Evolutionary conservation across 1,140 invertebrate species (phyloP), one percentile per base, ranked within the genome.

Genomic region (Antheraea pernyi): DNA sequence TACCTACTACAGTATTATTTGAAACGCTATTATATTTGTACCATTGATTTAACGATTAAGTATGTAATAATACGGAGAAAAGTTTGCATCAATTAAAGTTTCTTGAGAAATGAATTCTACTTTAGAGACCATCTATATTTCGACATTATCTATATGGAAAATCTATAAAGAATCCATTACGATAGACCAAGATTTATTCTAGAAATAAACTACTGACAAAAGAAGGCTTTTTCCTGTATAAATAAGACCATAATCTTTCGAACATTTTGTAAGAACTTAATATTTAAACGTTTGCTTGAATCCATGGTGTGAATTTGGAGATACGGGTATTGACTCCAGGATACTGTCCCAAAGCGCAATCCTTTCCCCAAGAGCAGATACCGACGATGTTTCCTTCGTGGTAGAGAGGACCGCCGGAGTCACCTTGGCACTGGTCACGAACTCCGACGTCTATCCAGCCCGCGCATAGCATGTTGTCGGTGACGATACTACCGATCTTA

Each of bases 321-420:
- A 79, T 75, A 22, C 73, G 77, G 46, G 69, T 68, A 62, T 77
- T 77, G 16, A 94, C 88, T 6, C 93, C 93, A 10, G 93, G 93
- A 71, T 83, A 93, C 3, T 78, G 72, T 6, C 82, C 60, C 18
- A 76, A 74, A 18, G 83, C 94, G 74, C 94, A 95, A 16, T 89
- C 77, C 0, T 89, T 78, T 2, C 92, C 91, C 89, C 91, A 95
- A 4, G 93, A 94, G 7, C 93, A 93, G 13, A 95, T 83, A 30
- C 94, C 94, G 11, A 89, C 83, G 59, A 86, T 73, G 22, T 92
- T 86, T 13, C 81, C 81, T 36, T 89, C 81, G 68, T 93, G 94
- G 13, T 93, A 81, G 11, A 95, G 70, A 10, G 95, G 94, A 7
- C 94, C 94, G 4, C 95, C 95, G 0, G 93, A 93, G 80, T 95